Evolutionary conservation across 2,797 vertebrate genomes (phyloP).

Genomic region (Mus minutoides): DNA sequence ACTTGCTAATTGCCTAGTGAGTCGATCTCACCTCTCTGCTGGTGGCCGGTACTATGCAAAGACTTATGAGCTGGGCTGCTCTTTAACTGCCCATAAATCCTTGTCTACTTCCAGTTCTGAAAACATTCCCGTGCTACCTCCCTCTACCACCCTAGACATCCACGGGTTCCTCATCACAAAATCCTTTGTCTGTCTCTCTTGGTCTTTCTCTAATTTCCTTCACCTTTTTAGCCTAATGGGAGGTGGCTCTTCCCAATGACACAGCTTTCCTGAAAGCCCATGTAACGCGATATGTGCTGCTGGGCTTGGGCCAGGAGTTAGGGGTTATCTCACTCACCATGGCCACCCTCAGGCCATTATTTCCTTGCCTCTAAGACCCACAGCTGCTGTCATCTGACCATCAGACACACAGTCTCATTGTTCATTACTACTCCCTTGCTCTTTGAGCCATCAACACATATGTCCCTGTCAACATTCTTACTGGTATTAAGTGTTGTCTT

Average conservation of each 20-base stretch:
- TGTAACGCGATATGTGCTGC: neutral
- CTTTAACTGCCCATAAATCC: neutral
- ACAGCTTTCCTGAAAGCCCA: neutral
- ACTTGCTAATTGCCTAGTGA: neutral
- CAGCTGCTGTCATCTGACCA: neutral
- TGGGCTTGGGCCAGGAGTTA: neutral
- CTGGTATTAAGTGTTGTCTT: neutral
- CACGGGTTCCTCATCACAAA: neutral
- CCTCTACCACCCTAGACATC: neutral
- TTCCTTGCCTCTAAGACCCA: neutral
- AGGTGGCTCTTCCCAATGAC: neutral
- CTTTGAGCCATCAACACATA: neutral
- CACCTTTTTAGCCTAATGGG: neutral
- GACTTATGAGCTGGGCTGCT: neutral
- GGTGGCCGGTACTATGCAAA: neutral
- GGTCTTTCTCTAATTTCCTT: neutral
- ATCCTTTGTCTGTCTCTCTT: neutral
- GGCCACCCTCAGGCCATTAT: neutral
- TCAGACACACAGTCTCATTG: neutral
- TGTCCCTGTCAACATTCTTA: neutral
- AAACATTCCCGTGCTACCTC: neutral
- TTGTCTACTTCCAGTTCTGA: neutral
- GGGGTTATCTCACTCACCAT: neutral
- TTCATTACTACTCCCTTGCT: neutral
- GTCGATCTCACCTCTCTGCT: neutral